Percentiles rank a stretch among this genome's conserved stretches.
Conservation (phyloP, 2,888 invertebrate genomes). For the Cheilosia scutellata region DNA sequence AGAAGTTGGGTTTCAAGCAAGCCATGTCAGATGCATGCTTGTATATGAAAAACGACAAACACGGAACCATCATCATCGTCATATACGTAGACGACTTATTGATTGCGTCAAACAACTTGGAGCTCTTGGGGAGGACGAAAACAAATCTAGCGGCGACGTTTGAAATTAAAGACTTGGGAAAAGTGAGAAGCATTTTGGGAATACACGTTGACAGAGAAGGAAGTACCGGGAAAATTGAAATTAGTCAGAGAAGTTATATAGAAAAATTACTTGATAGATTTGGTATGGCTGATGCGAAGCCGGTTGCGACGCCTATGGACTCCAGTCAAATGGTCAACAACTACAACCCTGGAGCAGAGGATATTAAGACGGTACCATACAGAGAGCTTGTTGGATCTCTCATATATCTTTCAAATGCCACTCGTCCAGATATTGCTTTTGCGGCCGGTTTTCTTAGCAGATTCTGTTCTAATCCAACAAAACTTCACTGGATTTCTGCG, state of each 20-base stretch:
- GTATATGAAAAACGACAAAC: constrained; percentile 1
- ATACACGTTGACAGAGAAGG: neutral
- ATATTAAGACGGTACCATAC: constrained; percentile 50
- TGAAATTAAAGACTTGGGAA: constrained; percentile 13
- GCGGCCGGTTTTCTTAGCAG: constrained; percentile 44
- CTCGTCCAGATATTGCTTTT: constrained; percentile 35
- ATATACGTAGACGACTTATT: neutral
- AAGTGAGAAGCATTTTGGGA: neutral
- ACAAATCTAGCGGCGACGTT: neutral
- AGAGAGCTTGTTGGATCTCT: constrained; percentile 71
- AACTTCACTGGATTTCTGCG: constrained; percentile 10
- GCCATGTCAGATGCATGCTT: constrained; percentile 3
- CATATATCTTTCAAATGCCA: constrained; percentile 64
- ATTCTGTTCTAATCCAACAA: constrained; percentile 7
- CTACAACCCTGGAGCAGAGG: no score
- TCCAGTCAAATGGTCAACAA: neutral
- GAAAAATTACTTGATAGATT: constrained; percentile 60
- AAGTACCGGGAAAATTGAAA: constrained; percentile 47
- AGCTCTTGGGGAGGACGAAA: neutral
- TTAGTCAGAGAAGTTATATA: constrained; percentile 58
- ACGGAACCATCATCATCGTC: neutral
- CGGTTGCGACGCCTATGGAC: constrained; percentile 66
- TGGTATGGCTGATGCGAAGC: constrained; percentile 59
- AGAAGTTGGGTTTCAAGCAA: constrained; percentile 3
- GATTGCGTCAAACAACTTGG: constrained; percentile 3